phyloP scores from a whole-genome alignment of 2,113 vertebrate species.

The Platycercus adscitus region DNA sequence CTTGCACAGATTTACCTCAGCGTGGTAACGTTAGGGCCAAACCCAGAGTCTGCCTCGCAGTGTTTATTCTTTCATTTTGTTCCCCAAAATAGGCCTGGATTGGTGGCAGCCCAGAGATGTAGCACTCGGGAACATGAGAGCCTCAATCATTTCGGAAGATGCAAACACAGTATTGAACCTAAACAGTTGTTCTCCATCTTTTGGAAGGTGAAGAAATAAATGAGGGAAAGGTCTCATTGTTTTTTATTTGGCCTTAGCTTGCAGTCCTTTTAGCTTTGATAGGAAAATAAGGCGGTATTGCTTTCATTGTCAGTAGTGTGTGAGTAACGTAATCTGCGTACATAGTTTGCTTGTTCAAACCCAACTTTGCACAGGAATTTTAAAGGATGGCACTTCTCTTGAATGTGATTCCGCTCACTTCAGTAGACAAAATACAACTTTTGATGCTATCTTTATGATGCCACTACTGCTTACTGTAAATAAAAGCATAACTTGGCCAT shows the following conservation, averaged over 20 bases:
- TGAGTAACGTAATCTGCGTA: not conserved
- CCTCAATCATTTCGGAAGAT: not conserved
- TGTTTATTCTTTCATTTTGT: not conserved
- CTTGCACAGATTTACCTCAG: not conserved
- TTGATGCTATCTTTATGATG: not conserved
- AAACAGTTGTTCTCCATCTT: not conserved
- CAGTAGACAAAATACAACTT: not conserved
- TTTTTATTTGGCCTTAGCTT: not conserved
- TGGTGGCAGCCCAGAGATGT: not conserved
- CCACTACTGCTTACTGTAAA: not conserved
- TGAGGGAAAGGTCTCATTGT: rapidly evolving
- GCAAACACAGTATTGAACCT: not conserved
- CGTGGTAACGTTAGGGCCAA: not conserved
- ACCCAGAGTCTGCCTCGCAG: not conserved
- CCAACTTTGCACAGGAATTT: not conserved
- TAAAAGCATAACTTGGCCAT: not conserved
- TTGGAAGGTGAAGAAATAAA: not conserved
- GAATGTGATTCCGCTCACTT: not conserved
- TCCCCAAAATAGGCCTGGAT: not conserved
- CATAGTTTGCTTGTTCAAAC: not conserved
- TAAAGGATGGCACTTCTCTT: not conserved
- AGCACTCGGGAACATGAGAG: not conserved
- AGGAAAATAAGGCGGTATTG: not conserved
- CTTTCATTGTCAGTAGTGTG: not conserved
- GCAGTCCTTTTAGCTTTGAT: not conserved